A percentile compares a stretch with the other conserved stretches of the same genome.
Conservation (phyloP, 2,888 invertebrate genomes). For the Fragum whitleyi region DNA sequence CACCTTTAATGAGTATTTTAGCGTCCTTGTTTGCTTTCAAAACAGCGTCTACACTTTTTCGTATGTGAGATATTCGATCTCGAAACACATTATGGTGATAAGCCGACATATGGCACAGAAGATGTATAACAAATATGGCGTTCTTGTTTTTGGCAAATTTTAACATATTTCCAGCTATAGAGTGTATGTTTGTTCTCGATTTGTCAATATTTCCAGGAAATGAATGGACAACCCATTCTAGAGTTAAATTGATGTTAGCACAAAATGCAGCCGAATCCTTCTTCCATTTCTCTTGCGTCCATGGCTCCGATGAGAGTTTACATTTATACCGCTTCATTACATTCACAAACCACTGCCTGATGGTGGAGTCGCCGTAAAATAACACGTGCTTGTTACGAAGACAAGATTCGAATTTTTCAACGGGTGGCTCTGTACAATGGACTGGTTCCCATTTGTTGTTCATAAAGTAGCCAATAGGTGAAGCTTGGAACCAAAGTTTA, state of each 20-base stretch:
- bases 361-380: constrained; percentile 38
- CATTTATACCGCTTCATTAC: constrained; percentile 8
- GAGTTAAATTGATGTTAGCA: constrained; percentile 13
- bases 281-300: constrained; percentile 32
- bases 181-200: not conserved
- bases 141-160: constrained; percentile 5
- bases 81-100: constrained; percentile 30
- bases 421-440: not conserved
- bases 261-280: constrained; percentile 12
- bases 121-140: constrained; percentile 31
- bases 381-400: constrained; percentile 28
- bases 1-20: constrained; percentile 26
- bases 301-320: constrained; percentile 16
- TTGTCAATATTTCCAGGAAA: constrained; percentile 24
- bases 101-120: constrained; percentile 24
- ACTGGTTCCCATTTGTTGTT: constrained; percentile 16
- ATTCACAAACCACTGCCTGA: constrained; percentile 30
- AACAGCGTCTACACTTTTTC: constrained; percentile 23
- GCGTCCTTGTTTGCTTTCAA: constrained; percentile 12
- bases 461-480: constrained; percentile 18
- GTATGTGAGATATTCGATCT: constrained; percentile 10
- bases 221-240: constrained; percentile 19
- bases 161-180: constrained; percentile 8
- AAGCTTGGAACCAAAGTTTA: constrained; percentile 6
- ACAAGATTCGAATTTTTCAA: constrained; percentile 5